Base-by-base conservation (phyloP, 2,888 invertebrate genomes). In the Stegana nigrithorax region DNA sequence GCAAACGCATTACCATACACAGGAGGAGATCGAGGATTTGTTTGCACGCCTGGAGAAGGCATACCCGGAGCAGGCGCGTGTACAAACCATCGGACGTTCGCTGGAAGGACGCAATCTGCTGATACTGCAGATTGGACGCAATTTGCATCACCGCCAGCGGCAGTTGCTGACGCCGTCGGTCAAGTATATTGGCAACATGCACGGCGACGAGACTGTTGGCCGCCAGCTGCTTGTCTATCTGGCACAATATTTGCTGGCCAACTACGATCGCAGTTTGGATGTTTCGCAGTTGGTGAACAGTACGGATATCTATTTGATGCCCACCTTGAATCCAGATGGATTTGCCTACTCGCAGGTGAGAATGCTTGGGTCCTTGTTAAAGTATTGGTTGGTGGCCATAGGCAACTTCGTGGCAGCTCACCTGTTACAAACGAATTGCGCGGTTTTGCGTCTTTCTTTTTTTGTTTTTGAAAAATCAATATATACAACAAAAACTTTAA, bases 291-390 rank as follows among this genome's bases (percentile, higher is more conserved):
- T 99, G 61, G 89, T 99, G 1, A 91, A 98, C 80, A 88, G 86
- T 4, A 97, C 96, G 0, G 94, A 98, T 81, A 95, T 99, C 68
- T 97, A 93, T 85, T 87, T 99, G 75, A 93, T 99, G 95, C 98
- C 98, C 0, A 93, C 96, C 0, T 91, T 99, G 90, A 99, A 99
- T 87, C 99, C 99, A 32, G 90, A 99, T 89, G 99, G 99, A 14
- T 98, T 92, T 87, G 95, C 94, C 83, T 89, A 88, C 62, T 93
- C 97, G 58, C 81, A 88, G 89, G 94, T 94, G 87, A 87, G 70
- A n/a, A n/a, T n/a, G n/a, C n/a, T n/a, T n/a, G n/a, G n/a, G n/a
- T n/a, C n/a, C n/a, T n/a, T n/a, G n/a, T n/a, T n/a, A n/a, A n/a
- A n/a, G n/a, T n/a, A n/a, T n/a, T n/a, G n/a, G n/a, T n/a, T n/a